A percentile compares a stretch with the other conserved stretches of the same genome.
phyloP scores from a whole-genome alignment of 2,888 invertebrate species.

The Trichacis sp. region DNA sequence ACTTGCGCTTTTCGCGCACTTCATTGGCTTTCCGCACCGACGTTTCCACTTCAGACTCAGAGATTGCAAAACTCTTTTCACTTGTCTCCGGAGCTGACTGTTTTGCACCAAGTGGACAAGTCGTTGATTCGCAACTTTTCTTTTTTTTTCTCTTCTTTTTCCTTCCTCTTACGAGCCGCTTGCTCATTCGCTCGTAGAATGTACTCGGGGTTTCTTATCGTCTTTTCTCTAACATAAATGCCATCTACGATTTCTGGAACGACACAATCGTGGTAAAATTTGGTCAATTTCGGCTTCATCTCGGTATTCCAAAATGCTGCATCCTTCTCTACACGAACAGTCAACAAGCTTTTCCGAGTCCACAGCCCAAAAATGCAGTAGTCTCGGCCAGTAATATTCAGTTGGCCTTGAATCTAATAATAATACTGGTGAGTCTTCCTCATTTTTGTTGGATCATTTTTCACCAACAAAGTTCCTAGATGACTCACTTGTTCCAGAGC shows the following conservation, averaged over 20 bases:
- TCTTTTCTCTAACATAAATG: slow-evolving; percentile 29
- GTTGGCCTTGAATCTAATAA: slow-evolving; percentile 25
- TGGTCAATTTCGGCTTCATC: slow-evolving; percentile 17
- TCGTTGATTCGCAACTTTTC: no score
- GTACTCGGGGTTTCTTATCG: slow-evolving; percentile 20
- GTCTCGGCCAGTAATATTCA: slow-evolving; percentile 31
- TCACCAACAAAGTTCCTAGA: slow-evolving; percentile 9
- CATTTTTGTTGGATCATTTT: slow-evolving; percentile 12
- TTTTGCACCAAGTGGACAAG: no score
- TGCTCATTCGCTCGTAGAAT: no score
- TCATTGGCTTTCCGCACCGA: no score
- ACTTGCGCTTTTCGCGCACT: no score
- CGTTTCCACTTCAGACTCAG: no score
- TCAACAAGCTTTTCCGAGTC: slow-evolving; percentile 25
- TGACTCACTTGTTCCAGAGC: slow-evolving; percentile 8
- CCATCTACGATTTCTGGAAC: slow-evolving; percentile 45
- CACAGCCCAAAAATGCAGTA: slow-evolving; percentile 45
- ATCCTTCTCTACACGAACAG: no score
- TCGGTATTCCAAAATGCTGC: neutral
- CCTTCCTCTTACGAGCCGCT: no score
- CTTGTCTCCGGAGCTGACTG: no score
- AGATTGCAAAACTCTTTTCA: no score
- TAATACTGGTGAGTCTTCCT: slow-evolving; percentile 35
- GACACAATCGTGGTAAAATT: slow-evolving; percentile 32
- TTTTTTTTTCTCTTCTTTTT: no score